Evolutionary conservation across 2,113 vertebrate genomes (phyloP).

Genomic region (Bos javanicus): DNA sequence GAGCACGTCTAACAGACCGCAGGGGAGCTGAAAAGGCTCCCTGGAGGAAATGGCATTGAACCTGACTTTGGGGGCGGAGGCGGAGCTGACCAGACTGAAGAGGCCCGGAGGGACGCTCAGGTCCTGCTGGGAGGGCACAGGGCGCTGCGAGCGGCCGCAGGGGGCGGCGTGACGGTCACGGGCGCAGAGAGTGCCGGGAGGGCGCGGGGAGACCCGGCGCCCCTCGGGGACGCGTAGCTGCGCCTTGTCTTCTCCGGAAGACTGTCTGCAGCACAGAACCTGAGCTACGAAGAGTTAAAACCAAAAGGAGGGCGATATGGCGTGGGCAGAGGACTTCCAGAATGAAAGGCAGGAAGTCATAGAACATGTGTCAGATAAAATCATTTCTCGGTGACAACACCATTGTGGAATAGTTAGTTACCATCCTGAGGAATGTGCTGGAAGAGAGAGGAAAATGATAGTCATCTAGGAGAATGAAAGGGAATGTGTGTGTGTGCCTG

Average conservation of each 20-base stretch:
- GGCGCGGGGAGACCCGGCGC: rapidly evolving
- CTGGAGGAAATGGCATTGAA: neutral
- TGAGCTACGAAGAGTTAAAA: neutral
- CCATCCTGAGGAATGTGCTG: neutral
- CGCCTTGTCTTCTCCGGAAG: neutral
- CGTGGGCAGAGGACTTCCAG: neutral
- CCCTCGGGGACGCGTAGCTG: neutral
- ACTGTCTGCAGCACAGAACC: neutral
- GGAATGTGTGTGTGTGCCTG: rapidly evolving
- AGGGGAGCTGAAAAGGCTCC: neutral
- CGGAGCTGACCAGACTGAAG: neutral
- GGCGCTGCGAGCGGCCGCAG: neutral
- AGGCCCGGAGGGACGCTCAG: neutral
- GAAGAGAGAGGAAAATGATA: neutral
- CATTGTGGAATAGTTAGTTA: neutral
- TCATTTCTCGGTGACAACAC: neutral
- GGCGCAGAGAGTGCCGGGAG: neutral
- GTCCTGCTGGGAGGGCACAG: neutral
- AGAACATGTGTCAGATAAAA: neutral
- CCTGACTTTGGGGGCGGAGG: neutral
- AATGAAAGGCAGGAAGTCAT: neutral
- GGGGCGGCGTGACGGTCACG: rapidly evolving
- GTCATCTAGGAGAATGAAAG: too few relatives aligned
- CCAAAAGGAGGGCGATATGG: neutral
- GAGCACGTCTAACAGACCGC: neutral